Percentiles rank a stretch among this genome's conserved stretches.
phyloP scores from a whole-genome alignment of 2,113 vertebrate species.

The Bubo scandiacus region DNA sequence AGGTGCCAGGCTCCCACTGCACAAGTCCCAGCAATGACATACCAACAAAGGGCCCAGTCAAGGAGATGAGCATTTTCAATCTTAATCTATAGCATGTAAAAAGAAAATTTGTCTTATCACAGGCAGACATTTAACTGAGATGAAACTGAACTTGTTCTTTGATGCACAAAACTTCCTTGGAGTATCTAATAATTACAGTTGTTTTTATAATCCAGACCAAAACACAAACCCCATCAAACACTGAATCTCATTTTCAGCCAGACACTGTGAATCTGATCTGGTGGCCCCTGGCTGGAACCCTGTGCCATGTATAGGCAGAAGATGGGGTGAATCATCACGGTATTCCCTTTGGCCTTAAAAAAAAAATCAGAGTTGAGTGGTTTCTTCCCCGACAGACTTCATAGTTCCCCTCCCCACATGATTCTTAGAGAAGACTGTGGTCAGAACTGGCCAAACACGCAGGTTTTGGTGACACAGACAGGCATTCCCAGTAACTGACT shows the following conservation, averaged over 20 bases:
- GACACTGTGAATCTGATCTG: not conserved
- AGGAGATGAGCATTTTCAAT: not conserved
- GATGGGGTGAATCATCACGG: not conserved
- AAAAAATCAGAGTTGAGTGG: not conserved
- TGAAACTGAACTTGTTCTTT: not conserved
- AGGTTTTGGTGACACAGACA: not conserved
- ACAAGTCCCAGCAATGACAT: not conserved
- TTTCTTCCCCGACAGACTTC: not conserved
- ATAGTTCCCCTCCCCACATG: not conserved
- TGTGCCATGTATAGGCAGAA: not conserved
- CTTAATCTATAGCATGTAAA: not conserved
- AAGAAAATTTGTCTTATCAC: not conserved
- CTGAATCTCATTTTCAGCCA: not conserved
- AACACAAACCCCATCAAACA: not conserved
- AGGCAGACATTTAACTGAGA: not conserved
- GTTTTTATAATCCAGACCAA: not conserved
- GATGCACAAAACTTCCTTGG: not conserved
- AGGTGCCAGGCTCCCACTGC: not conserved
- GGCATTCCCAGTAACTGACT: conserved; percentile 61
- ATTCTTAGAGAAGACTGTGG: not conserved
- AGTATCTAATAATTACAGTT: not conserved
- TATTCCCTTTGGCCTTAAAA: not conserved
- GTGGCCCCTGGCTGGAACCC: not conserved
- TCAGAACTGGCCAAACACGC: not conserved
- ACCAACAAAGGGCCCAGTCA: not conserved